A percentile compares a stretch with the other conserved stretches of the same genome.
Conservation (phyloP, 2,888 invertebrate genomes). For the Epirrita christyi region DNA sequence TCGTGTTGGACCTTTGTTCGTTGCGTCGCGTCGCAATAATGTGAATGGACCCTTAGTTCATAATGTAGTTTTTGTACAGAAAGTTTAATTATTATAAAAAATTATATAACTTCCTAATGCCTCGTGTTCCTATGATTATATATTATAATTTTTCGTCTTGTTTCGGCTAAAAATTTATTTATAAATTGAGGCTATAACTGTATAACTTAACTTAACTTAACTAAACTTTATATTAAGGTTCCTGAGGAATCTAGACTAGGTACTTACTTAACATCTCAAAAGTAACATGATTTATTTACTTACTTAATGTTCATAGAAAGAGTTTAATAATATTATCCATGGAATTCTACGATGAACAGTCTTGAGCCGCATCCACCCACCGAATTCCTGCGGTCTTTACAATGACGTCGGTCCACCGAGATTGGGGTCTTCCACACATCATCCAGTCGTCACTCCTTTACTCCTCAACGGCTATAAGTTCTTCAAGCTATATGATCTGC, state of each 20-base stretch:
- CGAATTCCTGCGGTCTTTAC: no score
- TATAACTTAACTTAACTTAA: not conserved
- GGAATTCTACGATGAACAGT: no score
- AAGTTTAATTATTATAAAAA: slow-evolving; percentile 40
- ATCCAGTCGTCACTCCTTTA: no score
- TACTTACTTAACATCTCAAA: no score
- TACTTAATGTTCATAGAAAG: no score
- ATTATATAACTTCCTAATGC: slow-evolving; percentile 30
- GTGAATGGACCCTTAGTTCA: slow-evolving; percentile 4
- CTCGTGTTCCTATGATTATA: slow-evolving; percentile 36
- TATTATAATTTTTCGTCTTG: slow-evolving; percentile 4
- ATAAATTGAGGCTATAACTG: slow-evolving; percentile 22
- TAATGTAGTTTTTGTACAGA: slow-evolving; percentile 18
- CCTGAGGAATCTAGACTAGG: slow-evolving; percentile 24
- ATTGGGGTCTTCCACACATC: no score
- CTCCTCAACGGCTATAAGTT: no score
- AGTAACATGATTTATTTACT: no score
- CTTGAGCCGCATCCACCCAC: no score
- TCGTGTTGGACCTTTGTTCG: not conserved
- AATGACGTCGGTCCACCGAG: no score
- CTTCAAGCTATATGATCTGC: no score
- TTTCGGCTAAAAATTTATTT: slow-evolving; percentile 15
- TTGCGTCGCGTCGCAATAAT: not conserved
- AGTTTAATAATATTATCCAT: no score
- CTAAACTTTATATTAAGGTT: slow-evolving; percentile 28